Conservation (phyloP, 1,140 invertebrate species). For the Trigoniulus corallinus region DNA sequence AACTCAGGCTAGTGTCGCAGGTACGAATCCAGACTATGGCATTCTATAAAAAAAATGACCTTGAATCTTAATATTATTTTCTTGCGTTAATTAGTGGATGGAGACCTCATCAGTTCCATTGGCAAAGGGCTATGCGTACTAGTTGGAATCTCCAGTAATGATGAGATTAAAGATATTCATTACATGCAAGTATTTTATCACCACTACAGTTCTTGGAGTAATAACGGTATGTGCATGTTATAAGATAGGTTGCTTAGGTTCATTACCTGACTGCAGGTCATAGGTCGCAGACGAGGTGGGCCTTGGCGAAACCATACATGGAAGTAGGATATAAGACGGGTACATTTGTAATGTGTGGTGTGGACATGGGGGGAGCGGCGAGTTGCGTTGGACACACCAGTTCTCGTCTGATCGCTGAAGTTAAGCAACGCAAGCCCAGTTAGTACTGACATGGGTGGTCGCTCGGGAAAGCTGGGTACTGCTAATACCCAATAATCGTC, state of each 20-base stretch:
- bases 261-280: not conserved
- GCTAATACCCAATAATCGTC: no score
- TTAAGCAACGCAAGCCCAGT: no score
- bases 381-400: no score
- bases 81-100: conserved; percentile 44
- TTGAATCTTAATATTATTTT: conserved; percentile 6
- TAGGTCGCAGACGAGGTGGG: not conserved
- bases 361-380: no score
- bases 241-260: not conserved
- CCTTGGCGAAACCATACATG: no score
- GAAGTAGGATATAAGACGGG: no score
- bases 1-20: conserved; percentile 47
- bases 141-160: conserved; percentile 61
- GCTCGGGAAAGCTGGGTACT: no score
- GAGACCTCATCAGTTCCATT: conserved; percentile 60
- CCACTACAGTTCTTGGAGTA: no score
- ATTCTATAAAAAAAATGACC: conserved; percentile 8
- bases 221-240: not conserved
- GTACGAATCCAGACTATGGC: conserved; percentile 33
- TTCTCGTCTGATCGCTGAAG: no score
- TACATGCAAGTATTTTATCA: conserved; percentile 51
- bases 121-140: conserved; percentile 69
- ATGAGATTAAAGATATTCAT: conserved; percentile 61
- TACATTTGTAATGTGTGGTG: no score
- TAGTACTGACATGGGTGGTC: no score